Evolutionary conservation across 2,888 invertebrate species (phyloP).

Genomic region (Apamea anceps): DNA sequence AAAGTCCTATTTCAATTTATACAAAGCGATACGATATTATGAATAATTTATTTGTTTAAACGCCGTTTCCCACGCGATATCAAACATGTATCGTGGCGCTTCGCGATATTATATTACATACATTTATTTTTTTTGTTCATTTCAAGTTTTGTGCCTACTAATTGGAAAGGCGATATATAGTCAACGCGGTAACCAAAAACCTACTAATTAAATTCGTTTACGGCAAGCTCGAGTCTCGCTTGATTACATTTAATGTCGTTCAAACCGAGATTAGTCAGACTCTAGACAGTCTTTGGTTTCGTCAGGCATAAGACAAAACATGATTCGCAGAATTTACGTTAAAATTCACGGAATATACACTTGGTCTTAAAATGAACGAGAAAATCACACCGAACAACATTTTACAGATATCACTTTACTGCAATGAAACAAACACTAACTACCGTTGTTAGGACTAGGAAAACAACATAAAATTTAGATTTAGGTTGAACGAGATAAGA

Average conservation of each 20-base stretch:
- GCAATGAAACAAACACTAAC: conserved; percentile 17
- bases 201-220: conserved; percentile 57
- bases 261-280: conserved; percentile 28
- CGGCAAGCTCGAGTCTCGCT: conserved; percentile 23
- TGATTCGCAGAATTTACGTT: conserved; percentile 17
- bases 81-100: conserved; percentile 58
- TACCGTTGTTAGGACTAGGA: conserved; percentile 4
- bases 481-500: conserved; percentile 73
- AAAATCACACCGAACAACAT: neutral
- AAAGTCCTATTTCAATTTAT: conserved; percentile 44
- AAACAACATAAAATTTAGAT: conserved; percentile 66
- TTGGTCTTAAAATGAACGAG: conserved; percentile 7
- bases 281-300: conserved; percentile 16
- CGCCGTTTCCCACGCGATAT: conserved; percentile 66
- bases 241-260: conserved; percentile 28
- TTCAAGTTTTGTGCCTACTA: conserved; percentile 49
- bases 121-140: conserved; percentile 27
- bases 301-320: conserved; percentile 6
- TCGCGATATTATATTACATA: conserved; percentile 62
- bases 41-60: conserved; percentile 64
- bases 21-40: conserved; percentile 44
- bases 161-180: conserved; percentile 62
- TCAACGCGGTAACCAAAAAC: conserved; percentile 50
- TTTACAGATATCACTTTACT: neutral
- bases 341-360: conserved; percentile 1